Conservation (phyloP, 1,140 invertebrate genomes). For the Papilio polyxenes region DNA sequence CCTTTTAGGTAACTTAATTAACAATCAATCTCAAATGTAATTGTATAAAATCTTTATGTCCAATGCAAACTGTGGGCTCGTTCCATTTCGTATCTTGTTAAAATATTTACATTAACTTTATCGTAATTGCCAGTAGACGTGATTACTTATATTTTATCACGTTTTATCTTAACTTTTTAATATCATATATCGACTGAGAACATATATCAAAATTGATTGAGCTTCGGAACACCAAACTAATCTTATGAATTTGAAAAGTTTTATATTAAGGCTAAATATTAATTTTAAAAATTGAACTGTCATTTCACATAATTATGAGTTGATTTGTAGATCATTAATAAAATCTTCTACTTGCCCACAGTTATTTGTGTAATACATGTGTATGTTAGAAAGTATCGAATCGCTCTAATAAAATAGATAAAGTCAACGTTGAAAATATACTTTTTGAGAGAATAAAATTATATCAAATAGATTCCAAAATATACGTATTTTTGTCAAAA, state of each 20-base stretch:
- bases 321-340: slow-evolving; percentile 37
- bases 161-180: neutral
- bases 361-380: slow-evolving; percentile 56
- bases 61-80: slow-evolving; percentile 53
- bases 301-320: slow-evolving; percentile 16
- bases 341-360: slow-evolving; percentile 57
- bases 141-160: slow-evolving; percentile 30
- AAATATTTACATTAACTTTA: slow-evolving; percentile 34
- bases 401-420: slow-evolving; percentile 55
- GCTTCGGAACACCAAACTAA: slow-evolving; percentile 70
- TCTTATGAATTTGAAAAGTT: slow-evolving; percentile 70
- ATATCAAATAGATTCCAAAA: slow-evolving; percentile 75
- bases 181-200: slow-evolving; percentile 38
- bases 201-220: slow-evolving; percentile 46
- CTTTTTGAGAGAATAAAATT: slow-evolving; percentile 54
- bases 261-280: slow-evolving; percentile 52
- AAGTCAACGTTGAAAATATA: slow-evolving; percentile 55
- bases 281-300: slow-evolving; percentile 47
- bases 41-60: slow-evolving; percentile 46
- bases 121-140: slow-evolving; percentile 22
- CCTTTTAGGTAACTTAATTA: slow-evolving; percentile 38
- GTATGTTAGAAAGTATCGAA: slow-evolving; percentile 57
- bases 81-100: slow-evolving; percentile 37
- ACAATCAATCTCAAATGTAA: slow-evolving; percentile 32
- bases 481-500: slow-evolving; percentile 78